A percentile compares a stretch with the other conserved stretches of the same genome.
Conservation (phyloP, 30 jellyfish, hydroid and myxozoan genomes). For the Turritopsis dohrnii region DNA sequence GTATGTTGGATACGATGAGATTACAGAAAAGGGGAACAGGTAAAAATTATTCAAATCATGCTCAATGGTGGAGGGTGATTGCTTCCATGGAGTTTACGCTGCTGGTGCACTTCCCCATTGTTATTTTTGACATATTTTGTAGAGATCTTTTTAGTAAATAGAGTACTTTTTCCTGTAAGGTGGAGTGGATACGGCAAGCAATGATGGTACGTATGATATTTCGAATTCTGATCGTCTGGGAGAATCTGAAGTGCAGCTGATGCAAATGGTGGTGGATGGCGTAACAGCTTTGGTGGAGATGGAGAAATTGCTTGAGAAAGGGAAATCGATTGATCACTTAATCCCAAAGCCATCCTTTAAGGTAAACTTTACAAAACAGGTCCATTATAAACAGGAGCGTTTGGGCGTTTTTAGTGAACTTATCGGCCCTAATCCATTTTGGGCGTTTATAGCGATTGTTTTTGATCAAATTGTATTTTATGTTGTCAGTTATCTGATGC, state of each 20-base stretch:
- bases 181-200: conserved; percentile 77
- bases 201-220: conserved; percentile 76
- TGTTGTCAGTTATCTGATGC: too few species aligned
- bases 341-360: neutral
- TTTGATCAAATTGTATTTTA: too few species aligned
- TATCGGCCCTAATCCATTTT: too few species aligned
- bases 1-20: conserved; percentile 40
- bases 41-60: too few species aligned
- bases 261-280: conserved; percentile 11
- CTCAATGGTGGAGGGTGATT: too few species aligned
- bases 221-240: conserved; percentile 88
- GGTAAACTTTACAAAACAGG: too few species aligned
- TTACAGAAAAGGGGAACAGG: conserved; percentile 75
- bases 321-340: neutral
- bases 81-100: too few species aligned
- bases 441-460: too few species aligned
- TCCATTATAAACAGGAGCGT: too few species aligned
- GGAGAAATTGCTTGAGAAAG: conserved; percentile 5
- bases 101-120: neutral
- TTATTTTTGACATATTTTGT: too few species aligned
- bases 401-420: too few species aligned
- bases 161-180: neutral
- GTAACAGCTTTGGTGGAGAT: neutral
- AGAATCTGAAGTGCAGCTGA: conserved; percentile 48
- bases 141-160: too few species aligned